Conservation (phyloP, 2,113 vertebrate species). For the Trematomus loennbergii region DNA sequence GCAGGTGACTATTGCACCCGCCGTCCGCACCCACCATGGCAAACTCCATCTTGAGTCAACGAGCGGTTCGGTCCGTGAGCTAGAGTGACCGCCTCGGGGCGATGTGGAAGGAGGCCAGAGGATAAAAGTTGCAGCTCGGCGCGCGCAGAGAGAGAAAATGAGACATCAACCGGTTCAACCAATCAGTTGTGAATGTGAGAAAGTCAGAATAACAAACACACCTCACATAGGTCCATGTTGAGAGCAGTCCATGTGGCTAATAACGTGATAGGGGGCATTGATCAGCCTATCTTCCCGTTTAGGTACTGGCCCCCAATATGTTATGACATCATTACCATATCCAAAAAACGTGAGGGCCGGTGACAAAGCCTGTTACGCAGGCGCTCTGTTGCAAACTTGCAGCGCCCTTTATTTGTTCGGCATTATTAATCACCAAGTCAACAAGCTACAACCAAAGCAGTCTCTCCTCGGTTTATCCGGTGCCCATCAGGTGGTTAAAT, state of each 20-base stretch:
- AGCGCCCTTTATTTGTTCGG: conserved; percentile 59
- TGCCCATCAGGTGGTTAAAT: conserved; percentile 79
- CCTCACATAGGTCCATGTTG: conserved; percentile 54
- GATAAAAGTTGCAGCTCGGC: conserved; percentile 66
- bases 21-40: conserved; percentile 98
- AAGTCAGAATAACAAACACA: conserved; percentile 48
- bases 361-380: conserved; percentile 68
- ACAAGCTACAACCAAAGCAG: conserved; percentile 54
- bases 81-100: conserved; percentile 49
- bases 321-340: conserved; percentile 76
- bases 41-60: conserved; percentile 90
- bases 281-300: conserved; percentile 24
- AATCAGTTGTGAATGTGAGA: conserved; percentile 39
- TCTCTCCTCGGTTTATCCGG: conserved; percentile 40
- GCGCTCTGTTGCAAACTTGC: conserved; percentile 62
- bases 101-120: conserved; percentile 57
- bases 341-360: conserved; percentile 36
- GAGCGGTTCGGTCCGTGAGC: conserved; percentile 36
- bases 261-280: conserved; percentile 47
- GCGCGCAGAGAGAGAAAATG: conserved; percentile 51
- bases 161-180: conserved; percentile 57
- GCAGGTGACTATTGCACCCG: conserved; percentile 95
- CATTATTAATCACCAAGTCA: conserved; percentile 68
- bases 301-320: conserved; percentile 35
- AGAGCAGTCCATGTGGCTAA: conserved; percentile 43